phyloP scores from a whole-genome alignment of 2,113 vertebrate genomes.

The Tylochromis polylepis region DNA sequence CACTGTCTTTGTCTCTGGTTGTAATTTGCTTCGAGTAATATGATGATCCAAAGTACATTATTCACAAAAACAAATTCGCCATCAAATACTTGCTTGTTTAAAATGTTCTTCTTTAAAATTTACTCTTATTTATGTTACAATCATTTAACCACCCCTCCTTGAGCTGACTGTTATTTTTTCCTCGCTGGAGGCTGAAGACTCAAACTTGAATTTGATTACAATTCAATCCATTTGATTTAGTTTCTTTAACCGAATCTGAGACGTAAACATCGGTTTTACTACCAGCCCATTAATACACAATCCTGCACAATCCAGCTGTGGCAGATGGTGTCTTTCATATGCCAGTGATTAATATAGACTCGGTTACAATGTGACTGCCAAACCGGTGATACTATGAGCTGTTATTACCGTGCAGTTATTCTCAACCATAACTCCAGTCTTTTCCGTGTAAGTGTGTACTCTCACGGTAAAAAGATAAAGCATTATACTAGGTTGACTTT shows the following conservation, averaged over 20 bases:
- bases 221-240: constrained; percentile 19
- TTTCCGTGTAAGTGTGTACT: background rate
- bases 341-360: constrained; percentile 44
- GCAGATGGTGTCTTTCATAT: constrained; percentile 57
- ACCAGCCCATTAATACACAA: background rate
- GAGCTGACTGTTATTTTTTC: background rate
- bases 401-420: background rate
- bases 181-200: background rate
- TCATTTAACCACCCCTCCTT: background rate
- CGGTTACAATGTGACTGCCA: constrained; percentile 22
- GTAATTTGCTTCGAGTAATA: background rate
- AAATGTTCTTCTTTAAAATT: background rate
- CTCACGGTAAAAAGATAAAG: constrained; percentile 19
- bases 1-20: background rate
- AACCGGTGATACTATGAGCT: constrained; percentile 4
- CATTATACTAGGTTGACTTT: background rate
- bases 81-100: constrained; percentile 6
- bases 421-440: constrained; percentile 2
- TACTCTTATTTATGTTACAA: background rate
- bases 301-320: background rate
- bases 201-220: background rate
- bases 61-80: background rate
- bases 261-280: constrained; percentile 52
- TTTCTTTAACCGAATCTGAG: constrained; percentile 25
- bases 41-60: background rate